These are phyloP conservation scores for Anoura caudifer DNA, from an alignment of 2,113 vertebrate genomes.

Conservation along the genomic window DNA sequence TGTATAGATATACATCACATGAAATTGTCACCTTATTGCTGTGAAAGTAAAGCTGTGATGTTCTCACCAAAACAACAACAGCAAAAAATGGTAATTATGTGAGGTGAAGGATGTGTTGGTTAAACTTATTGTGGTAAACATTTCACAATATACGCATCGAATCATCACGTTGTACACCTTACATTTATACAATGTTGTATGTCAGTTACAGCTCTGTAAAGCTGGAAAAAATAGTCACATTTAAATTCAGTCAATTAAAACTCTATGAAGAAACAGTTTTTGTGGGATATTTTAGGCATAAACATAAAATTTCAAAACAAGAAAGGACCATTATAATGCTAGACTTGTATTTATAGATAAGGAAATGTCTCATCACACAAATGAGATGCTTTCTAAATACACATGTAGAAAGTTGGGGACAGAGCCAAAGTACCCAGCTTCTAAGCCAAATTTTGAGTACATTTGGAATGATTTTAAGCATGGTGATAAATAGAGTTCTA, in stretches of 20 bases:
- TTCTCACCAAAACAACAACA: background rate
- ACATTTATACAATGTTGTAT: background rate
- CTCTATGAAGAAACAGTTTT: background rate
- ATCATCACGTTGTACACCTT: background rate
- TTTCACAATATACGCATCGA: background rate
- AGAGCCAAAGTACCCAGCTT: background rate
- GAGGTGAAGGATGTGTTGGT: background rate
- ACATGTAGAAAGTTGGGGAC: background rate
- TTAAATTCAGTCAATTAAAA: slow-evolving; percentile 24
- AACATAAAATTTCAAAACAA: background rate
- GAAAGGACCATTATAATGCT: background rate
- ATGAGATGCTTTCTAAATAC: background rate
- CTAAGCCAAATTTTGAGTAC: background rate
- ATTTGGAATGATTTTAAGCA: background rate
- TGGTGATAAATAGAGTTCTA: background rate
- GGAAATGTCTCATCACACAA: background rate
- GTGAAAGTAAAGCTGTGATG: background rate
- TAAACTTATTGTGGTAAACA: background rate
- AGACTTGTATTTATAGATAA: background rate
- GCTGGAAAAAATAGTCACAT: background rate
- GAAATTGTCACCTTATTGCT: background rate
- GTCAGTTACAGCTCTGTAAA: background rate
- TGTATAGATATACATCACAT: background rate
- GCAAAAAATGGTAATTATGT: background rate
- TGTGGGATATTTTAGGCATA: background rate